Evolutionary conservation across 2,113 vertebrate species (phyloP).

Genomic region (Camelus dromedarius): DNA sequence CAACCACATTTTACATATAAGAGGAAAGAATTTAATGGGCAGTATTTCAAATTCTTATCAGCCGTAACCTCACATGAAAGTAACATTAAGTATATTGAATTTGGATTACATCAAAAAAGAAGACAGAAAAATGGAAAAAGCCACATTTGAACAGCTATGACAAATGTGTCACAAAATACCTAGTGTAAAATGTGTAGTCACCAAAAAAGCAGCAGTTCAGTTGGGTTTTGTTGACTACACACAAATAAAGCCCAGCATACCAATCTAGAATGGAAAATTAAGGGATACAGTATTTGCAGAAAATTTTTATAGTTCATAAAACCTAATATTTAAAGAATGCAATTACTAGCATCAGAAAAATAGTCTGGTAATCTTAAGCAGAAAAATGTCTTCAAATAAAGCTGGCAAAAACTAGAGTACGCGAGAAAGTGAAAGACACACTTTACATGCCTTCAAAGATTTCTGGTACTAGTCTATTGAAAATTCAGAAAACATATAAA

Average conservation of each 20-base stretch:
- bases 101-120: background rate
- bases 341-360: background rate
- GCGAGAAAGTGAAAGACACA: conserved; percentile 18
- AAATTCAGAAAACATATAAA: conserved; percentile 18
- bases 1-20: background rate
- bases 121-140: background rate
- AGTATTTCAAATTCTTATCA: background rate
- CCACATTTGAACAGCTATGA: background rate
- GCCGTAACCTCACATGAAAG: conserved; percentile 27
- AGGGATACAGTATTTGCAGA: background rate
- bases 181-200: background rate
- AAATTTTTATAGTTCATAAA: conserved; percentile 29
- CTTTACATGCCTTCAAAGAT: background rate
- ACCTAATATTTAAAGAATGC: background rate
- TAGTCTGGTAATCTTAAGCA: background rate
- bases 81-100: conserved; percentile 19
- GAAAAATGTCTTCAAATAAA: conserved; percentile 27
- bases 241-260: background rate
- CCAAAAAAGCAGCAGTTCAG: background rate
- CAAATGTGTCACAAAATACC: background rate
- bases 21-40: background rate
- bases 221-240: background rate
- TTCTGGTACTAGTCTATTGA: background rate
- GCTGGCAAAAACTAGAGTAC: background rate
- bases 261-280: background rate